Conservation (phyloP, 2,797 vertebrate genomes). For the Spinus olivaceus region DNA sequence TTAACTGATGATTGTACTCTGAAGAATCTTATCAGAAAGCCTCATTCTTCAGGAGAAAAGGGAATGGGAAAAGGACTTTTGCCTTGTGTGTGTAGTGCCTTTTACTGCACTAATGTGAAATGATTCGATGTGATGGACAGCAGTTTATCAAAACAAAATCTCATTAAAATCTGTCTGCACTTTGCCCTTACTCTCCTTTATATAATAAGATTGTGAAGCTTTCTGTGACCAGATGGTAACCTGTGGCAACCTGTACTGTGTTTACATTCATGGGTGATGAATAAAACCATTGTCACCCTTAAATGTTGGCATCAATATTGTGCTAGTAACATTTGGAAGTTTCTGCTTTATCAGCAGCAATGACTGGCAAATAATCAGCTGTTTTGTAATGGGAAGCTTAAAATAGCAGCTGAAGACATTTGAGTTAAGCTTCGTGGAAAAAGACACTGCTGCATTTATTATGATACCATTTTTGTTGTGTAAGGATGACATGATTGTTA, state of each 20-base stretch:
- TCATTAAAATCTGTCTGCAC: slow-evolving; percentile 74
- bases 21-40: not conserved
- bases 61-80: slow-evolving; percentile 32
- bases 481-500: slow-evolving; percentile 58
- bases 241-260: slow-evolving; percentile 66
- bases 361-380: slow-evolving; percentile 58
- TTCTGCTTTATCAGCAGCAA: slow-evolving; percentile 75
- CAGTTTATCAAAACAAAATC: slow-evolving; percentile 78
- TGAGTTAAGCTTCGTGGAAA: slow-evolving; percentile 53
- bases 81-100: not conserved
- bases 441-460: slow-evolving; percentile 61
- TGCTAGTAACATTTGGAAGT: slow-evolving; percentile 66
- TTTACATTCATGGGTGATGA: slow-evolving; percentile 49
- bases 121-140: slow-evolving; percentile 70
- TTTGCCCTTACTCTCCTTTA: slow-evolving; percentile 66
- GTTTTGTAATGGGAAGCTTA: slow-evolving; percentile 56
- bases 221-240: slow-evolving; percentile 57
- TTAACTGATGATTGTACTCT: not conserved
- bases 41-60: not conserved
- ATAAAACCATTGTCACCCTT: slow-evolving; percentile 73
- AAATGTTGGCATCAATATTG: slow-evolving; percentile 54
- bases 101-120: slow-evolving; percentile 62
- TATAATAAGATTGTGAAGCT: slow-evolving; percentile 44
- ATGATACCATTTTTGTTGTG: slow-evolving; percentile 52
- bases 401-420: slow-evolving; percentile 60